These are phyloP conservation scores for Grapholita molesta DNA, from an alignment of 1,140 invertebrate species.

Conservation along the genomic window DNA sequence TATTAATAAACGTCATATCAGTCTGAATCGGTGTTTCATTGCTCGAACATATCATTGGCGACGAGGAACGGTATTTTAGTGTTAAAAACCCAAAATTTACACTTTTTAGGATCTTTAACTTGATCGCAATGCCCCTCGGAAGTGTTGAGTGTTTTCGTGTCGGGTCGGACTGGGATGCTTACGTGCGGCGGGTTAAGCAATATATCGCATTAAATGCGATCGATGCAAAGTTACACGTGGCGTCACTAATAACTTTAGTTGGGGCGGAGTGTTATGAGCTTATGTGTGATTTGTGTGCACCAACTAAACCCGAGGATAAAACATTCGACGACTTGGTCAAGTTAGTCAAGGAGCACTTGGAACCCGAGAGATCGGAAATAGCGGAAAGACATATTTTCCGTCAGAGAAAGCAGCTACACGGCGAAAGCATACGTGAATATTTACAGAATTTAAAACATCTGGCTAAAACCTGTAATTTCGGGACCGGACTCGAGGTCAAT, in stretches of 20 bases:
- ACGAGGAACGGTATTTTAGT: too few relatives aligned
- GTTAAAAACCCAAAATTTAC: too few relatives aligned
- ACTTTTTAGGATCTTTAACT: too few relatives aligned
- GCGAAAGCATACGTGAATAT: slow-evolving; percentile 28
- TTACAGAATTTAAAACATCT: slow-evolving; percentile 37
- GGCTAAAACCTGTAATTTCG: slow-evolving; percentile 35
- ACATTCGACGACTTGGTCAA: slow-evolving; percentile 27
- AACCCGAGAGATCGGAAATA: slow-evolving; percentile 26
- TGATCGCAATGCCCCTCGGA: slow-evolving; percentile 21
- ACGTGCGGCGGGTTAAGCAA: slow-evolving; percentile 32
- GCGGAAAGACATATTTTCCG: not conserved
- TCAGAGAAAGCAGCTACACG: slow-evolving; percentile 15
- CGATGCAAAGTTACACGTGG: slow-evolving; percentile 19
- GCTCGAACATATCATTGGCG: too few relatives aligned
- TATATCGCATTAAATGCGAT: slow-evolving; percentile 32
- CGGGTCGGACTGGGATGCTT: slow-evolving; percentile 27
- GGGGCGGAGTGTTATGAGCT: slow-evolving; percentile 27
- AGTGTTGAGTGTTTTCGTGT: slow-evolving; percentile 6
- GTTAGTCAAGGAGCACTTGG: slow-evolving; percentile 42
- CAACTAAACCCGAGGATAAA: slow-evolving; percentile 30
- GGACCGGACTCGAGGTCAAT: slow-evolving; percentile 26
- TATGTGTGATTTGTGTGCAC: slow-evolving; percentile 36
- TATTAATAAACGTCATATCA: too few relatives aligned
- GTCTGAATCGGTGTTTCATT: too few relatives aligned
- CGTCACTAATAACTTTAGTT: slow-evolving; percentile 30